Evolutionary conservation across 1,140 invertebrate genomes (phyloP).

Genomic region (Tenebrio molitor): DNA sequence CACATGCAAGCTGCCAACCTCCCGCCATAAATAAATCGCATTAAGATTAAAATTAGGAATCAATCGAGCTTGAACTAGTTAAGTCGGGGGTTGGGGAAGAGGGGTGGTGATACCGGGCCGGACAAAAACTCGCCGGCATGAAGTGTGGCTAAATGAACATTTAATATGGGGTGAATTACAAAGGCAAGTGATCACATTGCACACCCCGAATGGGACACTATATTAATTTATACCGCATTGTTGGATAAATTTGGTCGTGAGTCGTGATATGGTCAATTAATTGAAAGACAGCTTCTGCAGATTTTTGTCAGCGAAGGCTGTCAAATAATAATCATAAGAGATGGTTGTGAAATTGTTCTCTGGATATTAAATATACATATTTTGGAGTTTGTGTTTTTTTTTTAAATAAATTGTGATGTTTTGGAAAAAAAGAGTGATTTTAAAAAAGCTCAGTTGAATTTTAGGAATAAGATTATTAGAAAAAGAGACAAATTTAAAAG

Average conservation of each 20-base stretch:
- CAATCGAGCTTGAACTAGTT: slow-evolving; percentile 48
- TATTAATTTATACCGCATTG: slow-evolving; percentile 32
- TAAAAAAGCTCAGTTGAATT: no score
- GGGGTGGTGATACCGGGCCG: slow-evolving; percentile 12
- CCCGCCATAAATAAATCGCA: slow-evolving; percentile 44
- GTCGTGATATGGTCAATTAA: background rate
- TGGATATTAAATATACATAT: no score
- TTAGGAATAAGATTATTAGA: no score
- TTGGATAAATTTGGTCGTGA: slow-evolving; percentile 1
- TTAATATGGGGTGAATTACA: slow-evolving; percentile 51
- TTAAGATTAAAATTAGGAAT: slow-evolving; percentile 53
- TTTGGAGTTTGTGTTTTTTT: no score
- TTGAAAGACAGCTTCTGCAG: background rate
- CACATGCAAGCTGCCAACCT: slow-evolving; percentile 42
- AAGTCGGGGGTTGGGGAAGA: slow-evolving; percentile 32
- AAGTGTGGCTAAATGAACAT: slow-evolving; percentile 50
- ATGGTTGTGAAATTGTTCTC: no score
- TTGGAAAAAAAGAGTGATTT: no score
- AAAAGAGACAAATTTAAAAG: no score
- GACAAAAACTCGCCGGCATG: slow-evolving; percentile 32
- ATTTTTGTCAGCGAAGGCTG: no score
- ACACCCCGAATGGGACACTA: slow-evolving; percentile 33
- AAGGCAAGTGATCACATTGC: slow-evolving; percentile 37
- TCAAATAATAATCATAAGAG: no score
- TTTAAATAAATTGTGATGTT: no score